Evolutionary conservation across 2,888 invertebrate genomes (phyloP).

Genomic region (Ischnus inquisitorius): DNA sequence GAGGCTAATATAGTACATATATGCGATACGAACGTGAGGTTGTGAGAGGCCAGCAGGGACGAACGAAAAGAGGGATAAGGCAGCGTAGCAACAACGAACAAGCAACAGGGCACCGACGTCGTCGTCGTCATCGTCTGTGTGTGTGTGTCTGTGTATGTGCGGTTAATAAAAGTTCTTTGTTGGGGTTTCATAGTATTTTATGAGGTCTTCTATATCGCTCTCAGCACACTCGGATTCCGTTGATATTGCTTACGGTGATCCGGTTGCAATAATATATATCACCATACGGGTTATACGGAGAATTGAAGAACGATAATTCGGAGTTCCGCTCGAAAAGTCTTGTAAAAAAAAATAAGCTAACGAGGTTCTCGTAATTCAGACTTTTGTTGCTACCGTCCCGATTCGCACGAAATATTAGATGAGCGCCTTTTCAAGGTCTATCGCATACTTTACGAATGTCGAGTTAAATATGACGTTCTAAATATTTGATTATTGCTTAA

Average conservation of each 20-base stretch:
- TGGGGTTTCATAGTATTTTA: constrained; percentile 12
- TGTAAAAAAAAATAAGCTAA: too few species aligned
- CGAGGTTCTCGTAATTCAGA: too few species aligned
- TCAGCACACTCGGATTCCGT: background rate
- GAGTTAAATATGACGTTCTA: too few species aligned
- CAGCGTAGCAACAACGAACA: constrained; percentile 13
- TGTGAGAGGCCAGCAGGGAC: background rate
- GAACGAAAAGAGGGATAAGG: background rate
- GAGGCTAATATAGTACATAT: constrained; percentile 3
- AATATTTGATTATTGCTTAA: too few species aligned
- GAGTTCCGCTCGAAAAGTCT: too few species aligned
- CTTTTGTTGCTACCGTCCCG: too few species aligned
- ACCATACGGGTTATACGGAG: constrained; percentile 19
- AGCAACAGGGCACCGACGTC: background rate
- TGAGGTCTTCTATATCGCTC: constrained; percentile 2
- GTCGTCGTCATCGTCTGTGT: background rate
- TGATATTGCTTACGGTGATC: background rate
- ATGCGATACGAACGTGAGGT: constrained; percentile 1
- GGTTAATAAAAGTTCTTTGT: constrained; percentile 23
- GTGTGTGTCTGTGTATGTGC: background rate
- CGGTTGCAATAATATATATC: background rate
- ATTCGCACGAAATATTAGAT: too few species aligned
- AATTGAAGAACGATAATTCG: background rate
- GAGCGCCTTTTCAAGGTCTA: too few species aligned
- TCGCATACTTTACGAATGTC: too few species aligned